Conservation (phyloP, 2,797 vertebrate species). For the Megaceryle alcyon region DNA sequence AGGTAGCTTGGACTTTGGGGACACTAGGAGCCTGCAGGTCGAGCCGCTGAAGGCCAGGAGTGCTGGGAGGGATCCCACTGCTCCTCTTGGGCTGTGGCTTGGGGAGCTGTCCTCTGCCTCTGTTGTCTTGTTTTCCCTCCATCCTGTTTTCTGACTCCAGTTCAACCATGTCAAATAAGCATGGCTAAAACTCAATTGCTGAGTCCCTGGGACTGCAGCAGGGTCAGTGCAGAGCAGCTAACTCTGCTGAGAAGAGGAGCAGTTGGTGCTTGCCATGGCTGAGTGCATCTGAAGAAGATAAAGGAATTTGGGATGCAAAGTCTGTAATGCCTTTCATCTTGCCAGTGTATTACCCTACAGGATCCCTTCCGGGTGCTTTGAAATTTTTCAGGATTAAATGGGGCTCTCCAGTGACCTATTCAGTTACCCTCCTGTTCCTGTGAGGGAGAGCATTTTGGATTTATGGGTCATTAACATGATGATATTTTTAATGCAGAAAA, state of each 20-base stretch:
- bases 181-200: neutral
- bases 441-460: neutral
- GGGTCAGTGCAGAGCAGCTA: accelerated
- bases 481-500: neutral
- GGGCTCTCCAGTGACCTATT: neutral
- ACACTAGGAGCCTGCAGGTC: neutral
- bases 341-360: neutral
- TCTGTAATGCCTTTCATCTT: neutral
- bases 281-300: neutral
- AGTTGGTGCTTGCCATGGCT: neutral
- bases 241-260: neutral
- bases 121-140: neutral
- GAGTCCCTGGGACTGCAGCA: neutral
- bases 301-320: neutral
- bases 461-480: neutral
- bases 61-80: neutral
- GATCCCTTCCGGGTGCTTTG: neutral
- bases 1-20: neutral
- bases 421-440: neutral
- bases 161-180: neutral
- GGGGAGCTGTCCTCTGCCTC: accelerated
- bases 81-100: neutral
- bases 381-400: neutral
- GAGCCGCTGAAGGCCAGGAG: neutral
- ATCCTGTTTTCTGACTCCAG: neutral